Conservation (phyloP, 2,113 vertebrate species). For the Cisticola juncidis region DNA sequence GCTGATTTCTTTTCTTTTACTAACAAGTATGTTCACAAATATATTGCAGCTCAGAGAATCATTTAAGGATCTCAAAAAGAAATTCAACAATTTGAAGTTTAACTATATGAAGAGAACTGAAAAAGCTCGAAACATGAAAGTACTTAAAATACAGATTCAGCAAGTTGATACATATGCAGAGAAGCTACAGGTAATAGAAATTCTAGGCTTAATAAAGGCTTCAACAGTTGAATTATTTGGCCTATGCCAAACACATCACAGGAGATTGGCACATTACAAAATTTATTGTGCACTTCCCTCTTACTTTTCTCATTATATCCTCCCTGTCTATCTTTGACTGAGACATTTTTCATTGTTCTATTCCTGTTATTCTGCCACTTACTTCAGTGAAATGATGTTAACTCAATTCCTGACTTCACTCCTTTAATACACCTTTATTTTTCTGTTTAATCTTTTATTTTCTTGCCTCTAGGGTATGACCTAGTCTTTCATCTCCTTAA, state of each 20-base stretch:
- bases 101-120: conserved; percentile 87
- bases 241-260: neutral
- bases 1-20: neutral
- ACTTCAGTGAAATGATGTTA: neutral
- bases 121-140: conserved; percentile 82
- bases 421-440: neutral
- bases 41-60: conserved; percentile 83
- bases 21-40: neutral
- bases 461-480: neutral
- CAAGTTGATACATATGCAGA: conserved; percentile 82
- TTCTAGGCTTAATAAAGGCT: neutral
- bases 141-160: conserved; percentile 83
- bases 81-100: conserved; percentile 90
- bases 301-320: neutral
- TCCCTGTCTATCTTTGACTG: neutral
- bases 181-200: conserved; percentile 80
- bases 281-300: neutral
- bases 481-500: neutral
- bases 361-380: neutral
- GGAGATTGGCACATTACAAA: neutral
- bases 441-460: neutral
- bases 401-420: neutral
- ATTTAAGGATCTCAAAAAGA: conserved; percentile 89
- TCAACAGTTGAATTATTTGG: neutral
- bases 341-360: neutral